Evolutionary conservation across 1,140 invertebrate species (phyloP).

Genomic region (Drusus annulatus): DNA sequence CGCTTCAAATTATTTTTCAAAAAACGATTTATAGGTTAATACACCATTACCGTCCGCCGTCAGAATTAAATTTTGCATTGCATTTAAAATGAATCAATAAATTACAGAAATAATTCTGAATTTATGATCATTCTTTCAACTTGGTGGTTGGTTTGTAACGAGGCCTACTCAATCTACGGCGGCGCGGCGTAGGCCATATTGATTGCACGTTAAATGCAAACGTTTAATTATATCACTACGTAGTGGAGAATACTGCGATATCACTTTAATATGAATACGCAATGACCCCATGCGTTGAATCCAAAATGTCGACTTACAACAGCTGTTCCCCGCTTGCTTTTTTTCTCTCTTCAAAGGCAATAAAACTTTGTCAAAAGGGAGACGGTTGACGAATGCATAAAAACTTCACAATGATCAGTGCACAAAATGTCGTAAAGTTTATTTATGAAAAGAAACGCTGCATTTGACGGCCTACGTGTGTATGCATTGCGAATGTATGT

Average conservation of each 20-base stretch:
- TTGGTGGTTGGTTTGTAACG: too few species aligned
- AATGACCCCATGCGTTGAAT: conserved; percentile 38
- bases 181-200: too few species aligned
- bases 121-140: too few species aligned
- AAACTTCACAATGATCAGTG: conserved; percentile 50
- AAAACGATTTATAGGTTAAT: too few species aligned
- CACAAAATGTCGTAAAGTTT: conserved; percentile 49
- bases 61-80: too few species aligned
- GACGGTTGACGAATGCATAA: conserved; percentile 52
- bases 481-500: conserved; percentile 14
- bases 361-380: conserved; percentile 51
- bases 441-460: conserved; percentile 48
- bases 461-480: conserved; percentile 13
- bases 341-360: conserved; percentile 31
- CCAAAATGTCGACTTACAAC: conserved; percentile 22
- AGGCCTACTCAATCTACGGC: too few species aligned
- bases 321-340: conserved; percentile 40
- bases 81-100: too few species aligned
- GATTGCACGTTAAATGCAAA: too few species aligned
- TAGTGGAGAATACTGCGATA: not conserved
- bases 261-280: not conserved
- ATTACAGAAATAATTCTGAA: too few species aligned
- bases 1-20: too few species aligned
- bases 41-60: too few species aligned
- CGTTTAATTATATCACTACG: not conserved